Conservation (phyloP, 2,113 vertebrate species). For the Daboia siamensis region DNA sequence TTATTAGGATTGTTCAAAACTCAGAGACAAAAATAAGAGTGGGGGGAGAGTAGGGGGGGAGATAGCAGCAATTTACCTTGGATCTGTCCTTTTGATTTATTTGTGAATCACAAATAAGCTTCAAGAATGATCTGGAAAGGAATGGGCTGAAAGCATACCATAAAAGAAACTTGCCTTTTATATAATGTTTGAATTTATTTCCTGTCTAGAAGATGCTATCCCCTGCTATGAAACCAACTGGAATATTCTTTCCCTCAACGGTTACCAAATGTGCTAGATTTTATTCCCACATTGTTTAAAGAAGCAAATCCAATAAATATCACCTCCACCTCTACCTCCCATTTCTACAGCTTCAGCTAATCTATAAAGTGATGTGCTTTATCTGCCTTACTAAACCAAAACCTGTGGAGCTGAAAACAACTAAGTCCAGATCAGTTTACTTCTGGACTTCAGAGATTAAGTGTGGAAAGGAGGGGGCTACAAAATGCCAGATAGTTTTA, state of each 20-base stretch:
- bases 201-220: background rate
- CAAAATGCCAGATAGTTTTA: background rate
- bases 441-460: conserved; percentile 29
- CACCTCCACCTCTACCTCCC: background rate
- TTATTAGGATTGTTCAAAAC: conserved; percentile 29
- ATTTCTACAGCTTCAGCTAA: conserved; percentile 26
- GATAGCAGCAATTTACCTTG: conserved; percentile 26
- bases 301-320: conserved; percentile 45
- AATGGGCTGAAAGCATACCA: conserved; percentile 25
- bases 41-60: conserved; percentile 30
- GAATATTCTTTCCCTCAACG: conserved; percentile 7
- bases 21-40: conserved; percentile 8
- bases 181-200: background rate
- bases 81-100: conserved; percentile 17
- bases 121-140: background rate
- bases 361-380: conserved; percentile 36
- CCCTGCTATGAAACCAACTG: background rate
- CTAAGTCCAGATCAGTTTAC: conserved; percentile 20
- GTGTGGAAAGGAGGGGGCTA: background rate
- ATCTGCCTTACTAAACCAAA: conserved; percentile 40
- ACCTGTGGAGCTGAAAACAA: conserved; percentile 25
- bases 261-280: conserved; percentile 19
- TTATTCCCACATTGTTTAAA: conserved; percentile 42
- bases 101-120: conserved; percentile 11
- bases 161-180: conserved; percentile 8